Evolutionary conservation across 2,888 invertebrate genomes (phyloP), one percentile per base, ranked within the genome.

Genomic region (Adelognathus sp.): DNA sequence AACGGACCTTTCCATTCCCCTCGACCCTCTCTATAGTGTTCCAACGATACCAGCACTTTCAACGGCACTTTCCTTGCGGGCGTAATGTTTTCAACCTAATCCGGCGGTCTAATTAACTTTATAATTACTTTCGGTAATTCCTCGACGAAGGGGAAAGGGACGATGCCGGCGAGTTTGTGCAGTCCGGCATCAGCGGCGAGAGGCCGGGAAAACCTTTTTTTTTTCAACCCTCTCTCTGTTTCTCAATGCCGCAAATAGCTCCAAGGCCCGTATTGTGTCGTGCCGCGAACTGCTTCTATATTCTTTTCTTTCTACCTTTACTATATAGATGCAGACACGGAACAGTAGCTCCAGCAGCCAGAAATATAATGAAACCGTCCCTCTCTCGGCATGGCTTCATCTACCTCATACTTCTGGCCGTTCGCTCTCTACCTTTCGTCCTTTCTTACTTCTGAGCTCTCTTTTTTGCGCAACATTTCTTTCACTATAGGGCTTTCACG

Each of bases 51-150:
- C 29, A 27, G 36, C 50, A 31, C 18, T 46, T 18, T 4, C 27
- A 50, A 7, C 54, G 24, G 44, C 54, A 76, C 61, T 77, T 39
- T 36, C 29, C 24, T 24, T 14, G 50, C 58, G 60, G 58, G 56
- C 44, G 52, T 77, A 71, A 63, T 64, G 76, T 80, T 75, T 72
- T 71, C 67, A 80, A 80, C 77, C 75, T 80, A 80, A 80, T 80
- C 74, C 67, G 54, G 36, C 74, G 72, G 64, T 72, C 78, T 78
- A 78, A 81, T 81, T 78, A 81, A 81, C 78, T 81, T 81, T 76
- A 75, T 81, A 79, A 79, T 79, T 81, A 81, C 76, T 78, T 80
- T 81, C 70, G 73, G 64, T 73, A 81, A 76, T 76, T 79, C 54
- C 70, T 70, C 52, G 44, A 60, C 14, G 36, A 31, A 29, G 44